Base-by-base conservation (phyloP, 2,888 invertebrate species). In the Agapostemon virescens region DNA sequence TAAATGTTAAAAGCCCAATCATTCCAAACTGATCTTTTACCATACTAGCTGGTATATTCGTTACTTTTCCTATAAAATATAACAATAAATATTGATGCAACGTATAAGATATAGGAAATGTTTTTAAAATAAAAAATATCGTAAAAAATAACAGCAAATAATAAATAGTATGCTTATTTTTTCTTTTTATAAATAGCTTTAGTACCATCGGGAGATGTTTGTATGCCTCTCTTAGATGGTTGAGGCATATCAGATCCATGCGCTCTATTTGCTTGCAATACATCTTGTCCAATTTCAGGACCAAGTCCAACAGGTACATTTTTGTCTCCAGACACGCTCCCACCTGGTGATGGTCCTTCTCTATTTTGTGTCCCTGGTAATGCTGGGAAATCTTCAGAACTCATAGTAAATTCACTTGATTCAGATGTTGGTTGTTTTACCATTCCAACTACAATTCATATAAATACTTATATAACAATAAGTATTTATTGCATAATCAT, bases 11-110 rank as follows among this genome's bases (percentile, higher is more conserved):
- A 89, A 99, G 95, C 68, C 99, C 99, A 87, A 99, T 98, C 95
- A 99, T 99, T 89, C 99, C 99, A 93, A 98, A 99, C 94, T 99
- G 99, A 94, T 99, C 99, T 90, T 97, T 97, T 87, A 99, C 98
- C 99, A 99, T 99, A 92, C 98, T 98, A 88, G 96, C 96, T 84
- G 99, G 99, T 94, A 99, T 99, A 94, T 99, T 98, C 93, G 98
- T 98, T 91, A 99, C 98, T 94, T 97, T 97, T 90, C 98, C 98
- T 98, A 79, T 61, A 49, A 52, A 45, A 69, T 20, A 33, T 61
- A 61, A 61, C 30, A 61, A 61, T 61, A 33, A 61, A 61, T 61
- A 33, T 61, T 69, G 45, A 67, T 20, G 17, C 38, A 36, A 66
- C 72, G 74, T 61, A 61, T 49, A 69, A 63, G 64, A 64, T 63